Evolutionary conservation across 2,888 invertebrate species (phyloP), one percentile per base, ranked within the genome.

Genomic region (Acheta domesticus): DNA sequence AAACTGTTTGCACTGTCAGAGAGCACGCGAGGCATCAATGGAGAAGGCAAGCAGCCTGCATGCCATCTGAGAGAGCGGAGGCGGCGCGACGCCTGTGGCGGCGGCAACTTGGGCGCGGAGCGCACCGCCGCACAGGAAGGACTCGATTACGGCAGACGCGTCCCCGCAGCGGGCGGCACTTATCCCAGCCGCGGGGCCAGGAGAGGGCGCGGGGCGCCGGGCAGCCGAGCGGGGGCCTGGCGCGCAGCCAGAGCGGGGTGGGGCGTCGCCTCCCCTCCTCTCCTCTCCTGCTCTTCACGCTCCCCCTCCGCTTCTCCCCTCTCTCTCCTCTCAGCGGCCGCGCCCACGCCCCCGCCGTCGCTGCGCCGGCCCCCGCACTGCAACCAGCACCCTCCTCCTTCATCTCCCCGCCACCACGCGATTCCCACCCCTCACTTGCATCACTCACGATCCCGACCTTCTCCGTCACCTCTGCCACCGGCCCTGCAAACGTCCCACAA

Each of bases 51-150:
- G n/a, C n/a, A n/a, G n/a, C n/a, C n/a, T n/a, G n/a, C n/a, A n/a
- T n/a, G n/a, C n/a, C n/a, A n/a, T n/a, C n/a, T n/a, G n/a, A n/a
- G n/a, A n/a, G n/a, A n/a, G n/a, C n/a, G 36, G 36, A 36, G 36
- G 11, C 5, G 36, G 36, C 36, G 11, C 5, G 36, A 5, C 1
- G 36, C 8, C 36, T 5, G 36, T 0, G 62, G 62, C 11, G 62
- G 14, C 62, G 62, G 14, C 14, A 62, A 62, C 62, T n/a, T 36
- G 36, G 36, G 36, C 36, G 36, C 14, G 62, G 14, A 62, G 62
- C 62, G 62, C 62, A 62, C 62, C 62, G 62, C 16, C 62, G 62
- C 62, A 62, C 62, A 62, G 62, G 62, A 62, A 62, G 62, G 62
- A 62, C 62, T 62, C 62, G 16, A 62, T 62, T 62, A 62, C 62